These are phyloP conservation scores for Pygathrix nemaeus DNA, from an alignment of 2,113 vertebrate genomes.

Conservation along the genomic window DNA sequence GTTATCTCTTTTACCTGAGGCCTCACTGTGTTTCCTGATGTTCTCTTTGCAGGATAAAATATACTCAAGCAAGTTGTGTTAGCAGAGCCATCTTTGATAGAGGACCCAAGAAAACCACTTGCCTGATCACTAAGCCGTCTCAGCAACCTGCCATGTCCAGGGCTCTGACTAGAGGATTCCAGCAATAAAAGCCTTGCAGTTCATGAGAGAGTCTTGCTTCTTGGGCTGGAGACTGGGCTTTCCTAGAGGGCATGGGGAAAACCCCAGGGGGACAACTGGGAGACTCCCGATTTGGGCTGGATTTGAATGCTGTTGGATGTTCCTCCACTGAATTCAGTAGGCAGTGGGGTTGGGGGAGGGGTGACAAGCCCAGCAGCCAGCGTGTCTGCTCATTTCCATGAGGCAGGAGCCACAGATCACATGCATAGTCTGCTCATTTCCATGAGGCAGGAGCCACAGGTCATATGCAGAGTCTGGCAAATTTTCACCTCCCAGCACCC, in stretches of 20 bases:
- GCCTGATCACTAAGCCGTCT: neutral
- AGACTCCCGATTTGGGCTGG: neutral
- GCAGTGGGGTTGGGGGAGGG: accelerated
- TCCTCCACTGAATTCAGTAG: neutral
- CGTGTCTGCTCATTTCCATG: neutral
- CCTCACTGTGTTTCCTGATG: neutral
- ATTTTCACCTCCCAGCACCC: neutral
- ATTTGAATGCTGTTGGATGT: neutral
- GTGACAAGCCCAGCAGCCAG: neutral
- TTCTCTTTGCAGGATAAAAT: slow-evolving; percentile 42
- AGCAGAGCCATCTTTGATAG: neutral
- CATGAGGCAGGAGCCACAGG: neutral
- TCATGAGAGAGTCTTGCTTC: neutral
- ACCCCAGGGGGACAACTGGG: too few relatives aligned
- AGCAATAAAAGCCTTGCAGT: slow-evolving; percentile 42
- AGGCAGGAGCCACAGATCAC: neutral
- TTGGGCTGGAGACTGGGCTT: neutral
- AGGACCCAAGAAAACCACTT: neutral
- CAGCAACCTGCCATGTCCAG: neutral
- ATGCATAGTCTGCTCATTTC: too few relatives aligned
- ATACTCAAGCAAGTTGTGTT: neutral
- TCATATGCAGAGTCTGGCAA: too few relatives aligned
- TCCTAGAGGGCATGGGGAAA: neutral
- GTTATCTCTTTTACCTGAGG: neutral
- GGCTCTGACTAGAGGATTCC: neutral